Evolutionary conservation across 2,888 invertebrate species (phyloP).

Genomic region (Aphodius granarius): DNA sequence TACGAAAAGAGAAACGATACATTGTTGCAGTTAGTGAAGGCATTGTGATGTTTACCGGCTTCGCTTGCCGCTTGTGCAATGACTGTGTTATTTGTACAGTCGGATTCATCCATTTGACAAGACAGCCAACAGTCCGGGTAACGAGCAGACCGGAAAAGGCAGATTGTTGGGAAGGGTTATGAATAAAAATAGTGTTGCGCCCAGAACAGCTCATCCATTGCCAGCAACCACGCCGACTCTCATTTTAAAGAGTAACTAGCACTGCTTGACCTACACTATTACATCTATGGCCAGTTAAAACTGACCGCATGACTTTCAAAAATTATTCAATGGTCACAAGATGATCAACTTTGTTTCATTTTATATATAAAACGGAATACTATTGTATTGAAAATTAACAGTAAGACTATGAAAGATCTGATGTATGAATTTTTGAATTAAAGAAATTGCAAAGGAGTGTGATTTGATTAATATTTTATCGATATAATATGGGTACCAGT

Average conservation of each 20-base stretch:
- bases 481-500: too few relatives aligned
- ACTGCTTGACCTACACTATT: background rate
- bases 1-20: background rate
- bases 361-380: background rate
- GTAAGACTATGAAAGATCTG: too few relatives aligned
- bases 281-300: background rate
- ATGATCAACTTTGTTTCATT: background rate
- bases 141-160: background rate
- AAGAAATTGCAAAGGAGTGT: too few relatives aligned
- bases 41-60: background rate
- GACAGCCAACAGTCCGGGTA: background rate
- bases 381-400: too few relatives aligned
- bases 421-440: too few relatives aligned
- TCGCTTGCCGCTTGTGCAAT: background rate
- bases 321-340: background rate
- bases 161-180: slow-evolving; percentile 4
- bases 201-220: background rate
- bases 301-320: background rate
- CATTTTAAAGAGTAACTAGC: background rate
- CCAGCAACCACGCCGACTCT: background rate
- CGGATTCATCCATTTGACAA: background rate
- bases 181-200: slow-evolving; percentile 1
- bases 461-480: too few relatives aligned
- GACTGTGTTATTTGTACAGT: background rate
- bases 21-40: background rate